Evolutionary conservation across 2,113 vertebrate genomes (phyloP).

Genomic region (Microtus richardsoni): DNA sequence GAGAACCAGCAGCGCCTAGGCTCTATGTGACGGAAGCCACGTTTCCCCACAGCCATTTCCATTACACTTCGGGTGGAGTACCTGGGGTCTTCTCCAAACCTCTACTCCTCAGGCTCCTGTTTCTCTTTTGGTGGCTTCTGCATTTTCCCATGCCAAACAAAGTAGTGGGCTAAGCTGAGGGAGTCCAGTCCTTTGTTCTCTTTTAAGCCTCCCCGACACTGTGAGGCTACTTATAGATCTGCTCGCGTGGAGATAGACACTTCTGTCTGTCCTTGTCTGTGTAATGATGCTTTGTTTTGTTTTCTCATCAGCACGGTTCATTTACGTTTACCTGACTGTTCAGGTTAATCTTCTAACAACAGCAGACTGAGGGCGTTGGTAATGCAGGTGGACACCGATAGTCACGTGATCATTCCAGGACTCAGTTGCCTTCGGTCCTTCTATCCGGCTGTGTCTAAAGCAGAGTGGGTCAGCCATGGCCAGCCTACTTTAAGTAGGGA

Average conservation of each 20-base stretch:
- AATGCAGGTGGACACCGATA: background rate
- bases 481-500: background rate
- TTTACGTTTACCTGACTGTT: constrained; percentile 45
- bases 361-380: background rate
- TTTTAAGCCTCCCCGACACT: background rate
- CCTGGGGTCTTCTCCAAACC: constrained; percentile 63
- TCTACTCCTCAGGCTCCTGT: constrained; percentile 51
- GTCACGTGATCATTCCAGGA: background rate
- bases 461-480: background rate
- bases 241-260: background rate
- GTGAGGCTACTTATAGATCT: background rate
- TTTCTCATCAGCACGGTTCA: background rate
- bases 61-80: background rate
- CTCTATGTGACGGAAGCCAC: constrained; percentile 47
- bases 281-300: background rate
- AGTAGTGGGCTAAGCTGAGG: constrained; percentile 28
- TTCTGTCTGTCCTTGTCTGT: constrained; percentile 23
- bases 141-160: constrained; percentile 17
- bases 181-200: constrained; percentile 36
- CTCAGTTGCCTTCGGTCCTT: background rate
- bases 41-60: constrained; percentile 43
- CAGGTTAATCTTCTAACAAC: constrained; percentile 49
- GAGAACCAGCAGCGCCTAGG: constrained; percentile 17
- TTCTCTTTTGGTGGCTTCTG: constrained; percentile 67
- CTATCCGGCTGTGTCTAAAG: background rate